phyloP scores from a whole-genome alignment of 2,797 vertebrate species.

The Diplodus sargus region DNA sequence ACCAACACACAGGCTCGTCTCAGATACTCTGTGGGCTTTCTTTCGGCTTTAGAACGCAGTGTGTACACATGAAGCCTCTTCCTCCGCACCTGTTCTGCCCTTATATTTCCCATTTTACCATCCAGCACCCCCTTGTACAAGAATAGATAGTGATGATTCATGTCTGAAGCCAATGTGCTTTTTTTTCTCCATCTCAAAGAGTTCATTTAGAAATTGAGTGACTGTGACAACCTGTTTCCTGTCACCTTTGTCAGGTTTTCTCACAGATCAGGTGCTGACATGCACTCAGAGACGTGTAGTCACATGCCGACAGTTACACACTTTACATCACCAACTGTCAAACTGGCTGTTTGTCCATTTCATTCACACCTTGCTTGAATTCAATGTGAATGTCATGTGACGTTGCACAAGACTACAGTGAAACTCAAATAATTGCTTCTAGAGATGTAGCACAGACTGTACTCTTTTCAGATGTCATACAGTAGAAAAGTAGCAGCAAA shows the following conservation, averaged over 20 bases:
- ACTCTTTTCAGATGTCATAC: background rate
- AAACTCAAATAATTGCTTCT: background rate
- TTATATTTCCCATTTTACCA: conserved; percentile 7
- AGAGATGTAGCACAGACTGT: background rate
- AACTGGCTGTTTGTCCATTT: conserved; percentile 16
- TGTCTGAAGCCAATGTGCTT: background rate
- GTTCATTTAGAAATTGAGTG: conserved; percentile 30
- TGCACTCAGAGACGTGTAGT: conserved; percentile 46
- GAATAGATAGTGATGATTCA: conserved; percentile 38
- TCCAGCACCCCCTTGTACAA: background rate
- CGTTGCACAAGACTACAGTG: background rate
- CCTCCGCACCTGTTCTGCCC: conserved; percentile 27
- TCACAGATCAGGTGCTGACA: conserved; percentile 49
- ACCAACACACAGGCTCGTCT: background rate
- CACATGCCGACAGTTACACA: conserved; percentile 37
- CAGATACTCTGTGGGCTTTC: background rate
- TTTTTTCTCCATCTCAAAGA: conserved; percentile 34
- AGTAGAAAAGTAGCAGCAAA: too few relatives aligned
- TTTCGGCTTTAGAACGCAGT: conserved; percentile 2
- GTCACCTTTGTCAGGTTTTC: conserved; percentile 59
- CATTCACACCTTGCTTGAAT: background rate
- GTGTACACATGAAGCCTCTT: conserved; percentile 11
- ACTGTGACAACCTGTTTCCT: conserved; percentile 63
- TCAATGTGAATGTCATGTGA: background rate
- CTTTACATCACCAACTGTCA: conserved; percentile 50